Base-by-base conservation (phyloP, 2,888 invertebrate species). In the Parapristionchus giblindavisi region DNA sequence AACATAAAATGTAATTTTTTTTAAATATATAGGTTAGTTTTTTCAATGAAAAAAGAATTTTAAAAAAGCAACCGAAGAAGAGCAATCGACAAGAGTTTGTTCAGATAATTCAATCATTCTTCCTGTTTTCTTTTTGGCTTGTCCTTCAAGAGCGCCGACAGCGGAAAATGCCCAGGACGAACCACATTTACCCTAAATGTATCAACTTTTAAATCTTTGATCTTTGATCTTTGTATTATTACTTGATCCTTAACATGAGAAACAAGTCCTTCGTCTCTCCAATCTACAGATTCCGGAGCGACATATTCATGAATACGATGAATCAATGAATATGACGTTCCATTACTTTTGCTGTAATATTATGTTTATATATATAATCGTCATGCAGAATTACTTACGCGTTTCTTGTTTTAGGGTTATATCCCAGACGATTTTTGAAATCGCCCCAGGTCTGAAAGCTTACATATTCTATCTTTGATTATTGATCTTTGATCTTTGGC, bases 71-170 rank as follows among this genome's bases (percentile, higher is more conserved):
- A 63, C 63, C 1, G 1, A 1, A 24, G 3, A 17, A n/a, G 89
- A 89, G 80, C 89, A 89, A 80, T 89, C 89, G 17, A 89, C 87
- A 75, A 89, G 83, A 76, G 89, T 88, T 80, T 89, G 89, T 77
- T 89, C 89, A 73, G 88, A 88, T 52, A 89, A 83, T 17, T 52
- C 51, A 1, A 32, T 21, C 24, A 75, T 21, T 4, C 1, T 1
- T 14, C 61, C 36, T n/a, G 5, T 34, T 17, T 36, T 60, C 4
- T 1, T 29, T 17, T 11, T 43, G 54, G 36, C 36, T 21, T 65
- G 65, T n/a, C 65, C 65, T 43, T 75, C 75, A 3, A 75, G 65
- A 0, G 75, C 51, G 6, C 75, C 65, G 6, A 52, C 65, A 1
- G 75, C 51, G 11, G 63, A 17, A 32, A 75, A 75, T 3, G 75